A percentile compares a stretch with the other conserved stretches of the same genome.
phyloP scores from a whole-genome alignment of 2,888 invertebrate species.

The Cyrtodaria siliqua region DNA sequence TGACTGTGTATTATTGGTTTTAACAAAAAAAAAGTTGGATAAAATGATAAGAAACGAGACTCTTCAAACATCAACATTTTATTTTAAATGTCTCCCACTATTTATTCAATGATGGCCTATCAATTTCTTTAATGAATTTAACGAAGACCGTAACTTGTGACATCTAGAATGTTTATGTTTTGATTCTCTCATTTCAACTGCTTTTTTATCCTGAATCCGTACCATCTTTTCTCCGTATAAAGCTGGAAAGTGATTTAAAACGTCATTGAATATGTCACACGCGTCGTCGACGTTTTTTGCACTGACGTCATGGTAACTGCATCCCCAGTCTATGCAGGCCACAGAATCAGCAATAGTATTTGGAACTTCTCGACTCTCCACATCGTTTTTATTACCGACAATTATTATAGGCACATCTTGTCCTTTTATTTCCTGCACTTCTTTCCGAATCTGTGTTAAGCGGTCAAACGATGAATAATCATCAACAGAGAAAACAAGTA shows the following conservation, averaged over 20 bases:
- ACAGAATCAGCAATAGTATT: constrained; percentile 91
- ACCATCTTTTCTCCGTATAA: constrained; percentile 41
- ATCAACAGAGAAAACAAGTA: constrained; percentile 85
- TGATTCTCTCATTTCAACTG: too few species aligned
- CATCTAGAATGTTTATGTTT: too few species aligned
- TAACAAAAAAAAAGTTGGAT: too few species aligned
- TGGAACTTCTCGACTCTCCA: constrained; percentile 69
- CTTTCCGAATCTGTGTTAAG: constrained; percentile 72
- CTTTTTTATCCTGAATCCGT: not conserved
- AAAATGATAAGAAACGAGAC: too few species aligned
- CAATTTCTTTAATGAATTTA: too few species aligned
- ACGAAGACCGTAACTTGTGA: too few species aligned
- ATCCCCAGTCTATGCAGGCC: constrained; percentile 87
- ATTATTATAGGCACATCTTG: constrained; percentile 74
- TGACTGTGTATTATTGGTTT: too few species aligned
- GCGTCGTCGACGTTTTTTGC: constrained; percentile 23
- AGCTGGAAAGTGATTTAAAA: constrained; percentile 31
- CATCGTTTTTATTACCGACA: constrained; percentile 81
- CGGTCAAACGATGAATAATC: constrained; percentile 83
- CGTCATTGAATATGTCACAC: constrained; percentile 38
- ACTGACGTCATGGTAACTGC: constrained; percentile 44
- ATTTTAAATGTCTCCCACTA: too few species aligned
- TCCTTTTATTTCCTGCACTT: constrained; percentile 73
- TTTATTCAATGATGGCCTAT: too few species aligned
- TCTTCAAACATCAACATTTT: too few species aligned